Conservation (phyloP, 2,113 vertebrate species). For the Phocoena phocoena region DNA sequence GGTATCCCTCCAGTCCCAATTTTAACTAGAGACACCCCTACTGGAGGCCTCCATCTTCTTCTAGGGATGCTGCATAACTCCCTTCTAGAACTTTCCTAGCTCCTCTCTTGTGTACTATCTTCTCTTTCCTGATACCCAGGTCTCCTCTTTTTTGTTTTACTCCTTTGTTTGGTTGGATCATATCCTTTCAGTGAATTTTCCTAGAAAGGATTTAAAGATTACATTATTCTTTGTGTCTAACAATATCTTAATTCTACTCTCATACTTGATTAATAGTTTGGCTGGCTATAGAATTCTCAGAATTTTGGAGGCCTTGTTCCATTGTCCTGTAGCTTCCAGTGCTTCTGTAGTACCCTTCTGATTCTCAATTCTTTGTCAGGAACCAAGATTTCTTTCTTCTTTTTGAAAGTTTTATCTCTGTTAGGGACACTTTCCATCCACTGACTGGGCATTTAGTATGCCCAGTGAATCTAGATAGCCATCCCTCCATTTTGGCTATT, state of each 20-base stretch:
- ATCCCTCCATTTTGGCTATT: neutral
- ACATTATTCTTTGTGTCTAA: neutral
- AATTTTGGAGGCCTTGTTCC: neutral
- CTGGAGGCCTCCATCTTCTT: neutral
- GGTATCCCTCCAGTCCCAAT: neutral
- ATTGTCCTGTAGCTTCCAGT: neutral
- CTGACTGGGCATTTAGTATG: neutral
- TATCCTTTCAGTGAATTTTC: neutral
- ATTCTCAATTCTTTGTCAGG: neutral
- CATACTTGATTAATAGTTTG: neutral
- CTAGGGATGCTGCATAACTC: neutral
- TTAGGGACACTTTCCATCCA: neutral
- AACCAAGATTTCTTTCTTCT: neutral
- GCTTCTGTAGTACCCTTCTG: neutral
- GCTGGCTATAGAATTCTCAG: neutral
- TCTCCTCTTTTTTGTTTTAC: neutral
- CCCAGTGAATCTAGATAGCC: neutral
- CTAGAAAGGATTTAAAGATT: constrained; percentile 16
- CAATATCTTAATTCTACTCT: neutral
- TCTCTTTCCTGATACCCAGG: neutral
- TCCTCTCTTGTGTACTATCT: neutral
- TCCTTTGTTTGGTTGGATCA: neutral
- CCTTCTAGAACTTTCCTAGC: neutral
- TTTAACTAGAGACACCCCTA: neutral
- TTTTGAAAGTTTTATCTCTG: neutral